Conservation (phyloP, 2,113 vertebrate species). For the Perca flavescens region DNA sequence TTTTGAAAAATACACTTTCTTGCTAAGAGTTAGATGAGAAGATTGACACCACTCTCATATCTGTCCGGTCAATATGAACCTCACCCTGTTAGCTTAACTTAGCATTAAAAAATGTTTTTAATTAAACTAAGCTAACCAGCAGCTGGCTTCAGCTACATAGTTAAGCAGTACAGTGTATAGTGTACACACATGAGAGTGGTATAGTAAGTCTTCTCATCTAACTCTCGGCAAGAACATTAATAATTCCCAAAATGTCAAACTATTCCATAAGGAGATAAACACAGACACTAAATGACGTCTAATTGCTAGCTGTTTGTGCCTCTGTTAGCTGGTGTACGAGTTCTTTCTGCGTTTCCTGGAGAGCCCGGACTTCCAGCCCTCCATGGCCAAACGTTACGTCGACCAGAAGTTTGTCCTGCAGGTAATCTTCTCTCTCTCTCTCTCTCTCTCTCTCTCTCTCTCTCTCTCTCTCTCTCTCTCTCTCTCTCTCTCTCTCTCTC, state of each 20-base stretch:
- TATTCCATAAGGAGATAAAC: background rate
- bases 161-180: background rate
- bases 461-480: background rate
- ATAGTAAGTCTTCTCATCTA: background rate
- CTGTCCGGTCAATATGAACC: background rate
- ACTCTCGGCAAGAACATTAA: background rate
- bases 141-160: background rate
- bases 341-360: conserved; percentile 95
- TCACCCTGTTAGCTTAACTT: background rate
- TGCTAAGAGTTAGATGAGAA: background rate
- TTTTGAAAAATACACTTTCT: background rate
- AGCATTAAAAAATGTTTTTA: background rate
- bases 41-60: background rate
- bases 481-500: rapidly evolving
- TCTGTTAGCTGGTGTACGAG: conserved; percentile 90
- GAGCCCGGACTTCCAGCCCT: conserved; percentile 94
- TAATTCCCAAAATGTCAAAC: background rate
- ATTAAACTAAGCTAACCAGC: background rate
- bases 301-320: conserved; percentile 11
- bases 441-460: background rate
- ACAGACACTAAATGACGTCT: background rate
- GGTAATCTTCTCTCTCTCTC: conserved; percentile 72
- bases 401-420: conserved; percentile 95
- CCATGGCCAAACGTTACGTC: conserved; percentile 94
- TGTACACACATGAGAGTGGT: too few relatives aligned